Base-by-base conservation (phyloP, 2,888 invertebrate species). In the Drosophila falleni region DNA sequence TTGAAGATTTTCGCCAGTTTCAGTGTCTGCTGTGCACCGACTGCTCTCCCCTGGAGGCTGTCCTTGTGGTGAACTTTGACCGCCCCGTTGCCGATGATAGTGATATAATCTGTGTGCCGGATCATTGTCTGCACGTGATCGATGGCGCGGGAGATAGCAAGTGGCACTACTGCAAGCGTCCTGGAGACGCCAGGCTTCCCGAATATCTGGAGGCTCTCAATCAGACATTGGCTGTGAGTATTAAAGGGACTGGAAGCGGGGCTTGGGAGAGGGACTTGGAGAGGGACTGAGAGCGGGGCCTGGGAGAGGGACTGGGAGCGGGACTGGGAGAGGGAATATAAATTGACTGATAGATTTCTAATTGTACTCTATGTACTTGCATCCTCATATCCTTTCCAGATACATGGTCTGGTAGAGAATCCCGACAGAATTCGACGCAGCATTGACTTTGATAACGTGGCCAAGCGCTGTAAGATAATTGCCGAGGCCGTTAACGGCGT, bases 401-500 rank as follows among this genome's bases (percentile, higher is more conserved):
- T 68, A 1, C 49, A 85, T 16, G 83, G 89, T 0, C 72, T 91
- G n/a, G 72, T 88, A 9, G 81, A 81, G 31, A 87, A 89, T 63
- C 82, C 87, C 0, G 58, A 63, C 13, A 75, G 78, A 33, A 66
- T 86, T 15, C 62, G 80, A 9, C 82, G 81, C 33, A 71, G 60
- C 44, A 91, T 92, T 44, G 91, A 92, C 65, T 91, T 91, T 15
- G 89, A 88, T 0, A 91, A 90, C 50, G 80, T 91, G 3, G 82
- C 89, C 13, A 89, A 87, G 59, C 89, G 91, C 15, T 82, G 89
- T 53, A 86, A 92, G 39, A 72, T 94, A 10, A 69, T 94, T 41
- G 94, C 93, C 0, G 93, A 94, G 80, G 93, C 94, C 51, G 94
- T 94, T 5, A 92, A 91, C 0, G 55, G 55, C 6, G 77, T 80